phyloP scores from a whole-genome alignment of 1,140 invertebrate species.

The Propsilocerus akamusi region DNA sequence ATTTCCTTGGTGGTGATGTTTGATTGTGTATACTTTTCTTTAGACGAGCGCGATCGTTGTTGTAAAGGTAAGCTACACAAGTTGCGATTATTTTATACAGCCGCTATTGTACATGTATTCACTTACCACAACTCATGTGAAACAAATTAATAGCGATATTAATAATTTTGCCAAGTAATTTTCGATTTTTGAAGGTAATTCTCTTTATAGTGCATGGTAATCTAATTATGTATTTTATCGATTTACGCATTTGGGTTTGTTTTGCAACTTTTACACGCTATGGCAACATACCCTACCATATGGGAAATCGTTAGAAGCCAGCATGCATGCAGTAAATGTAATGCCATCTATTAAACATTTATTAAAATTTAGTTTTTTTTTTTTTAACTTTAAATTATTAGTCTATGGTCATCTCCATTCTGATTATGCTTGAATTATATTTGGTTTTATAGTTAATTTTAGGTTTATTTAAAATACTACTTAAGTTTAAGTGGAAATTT shows the following conservation, averaged over 20 bases:
- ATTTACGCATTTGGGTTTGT: constrained; percentile 12
- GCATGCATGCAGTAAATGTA: too few species aligned
- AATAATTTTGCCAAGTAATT: constrained; percentile 1
- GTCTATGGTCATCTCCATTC: too few species aligned
- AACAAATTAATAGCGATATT: not conserved
- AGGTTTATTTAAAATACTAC: too few species aligned
- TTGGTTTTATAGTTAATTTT: too few species aligned
- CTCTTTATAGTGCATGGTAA: not conserved
- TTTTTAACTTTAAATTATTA: too few species aligned
- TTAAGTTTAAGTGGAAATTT: too few species aligned
- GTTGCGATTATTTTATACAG: not conserved
- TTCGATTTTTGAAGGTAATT: not conserved
- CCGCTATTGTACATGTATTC: not conserved
- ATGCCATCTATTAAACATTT: too few species aligned
- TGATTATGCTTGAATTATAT: too few species aligned
- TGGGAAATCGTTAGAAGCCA: too few species aligned
- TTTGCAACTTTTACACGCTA: not conserved
- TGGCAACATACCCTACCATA: not conserved
- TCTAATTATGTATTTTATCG: not conserved
- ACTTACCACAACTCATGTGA: not conserved
- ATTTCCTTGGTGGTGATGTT: not conserved
- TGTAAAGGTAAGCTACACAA: too few species aligned
- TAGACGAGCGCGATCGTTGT: not conserved
- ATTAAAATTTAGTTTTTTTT: too few species aligned
- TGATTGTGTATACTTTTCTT: too few species aligned